Evolutionary conservation across 2,113 vertebrate species (phyloP), one percentile per base, ranked within the genome.

Genomic region (Odobenus rosmarus): DNA sequence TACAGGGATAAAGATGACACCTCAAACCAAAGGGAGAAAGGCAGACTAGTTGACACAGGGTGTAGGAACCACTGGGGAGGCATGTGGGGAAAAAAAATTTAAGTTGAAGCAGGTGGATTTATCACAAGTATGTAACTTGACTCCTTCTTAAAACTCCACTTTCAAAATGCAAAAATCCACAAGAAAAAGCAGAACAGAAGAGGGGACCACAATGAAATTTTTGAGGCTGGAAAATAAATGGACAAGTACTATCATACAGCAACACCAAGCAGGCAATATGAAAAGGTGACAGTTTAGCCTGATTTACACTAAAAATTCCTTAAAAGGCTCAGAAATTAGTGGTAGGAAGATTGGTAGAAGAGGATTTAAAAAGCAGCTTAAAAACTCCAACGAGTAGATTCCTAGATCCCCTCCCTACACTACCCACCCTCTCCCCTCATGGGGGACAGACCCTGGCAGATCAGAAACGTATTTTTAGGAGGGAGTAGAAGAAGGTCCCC

Each of bases 271-370:
- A 23, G 6, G 61, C 33, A 53, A 69, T n/a, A n/a, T 64, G 61
- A 81, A 85, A 76, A 76, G 31, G 59, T n/a, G 21, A 90, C 69
- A 42, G 42, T 53, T 61, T 85, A 61, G 84, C 36, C 46, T 59
- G 53, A 90, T 79, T 79, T 77, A 61, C 49, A 61, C 5, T 26
- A 36, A 64, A 69, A 51, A 84, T 90, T 79, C 71, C 42, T 69
- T 33, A 62, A 62, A 71, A 93, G n/a, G 14, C 42, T 90, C 92
- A 72, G 71, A 93, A 71, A 84, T 62, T 1, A 96, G 76, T 49
- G 76, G 64, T 21, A 53, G 23, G 28, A 86, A 72, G 59, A 84
- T 4, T 19, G 1, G 14, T 10, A 87, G 69, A 53, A 94, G 49
- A 53, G 12, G 13, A 16, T 77, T 85, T 90, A 61, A 88, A 82